Conservation (phyloP, 1,140 invertebrate genomes). For the Oedothorax gibbosus region DNA sequence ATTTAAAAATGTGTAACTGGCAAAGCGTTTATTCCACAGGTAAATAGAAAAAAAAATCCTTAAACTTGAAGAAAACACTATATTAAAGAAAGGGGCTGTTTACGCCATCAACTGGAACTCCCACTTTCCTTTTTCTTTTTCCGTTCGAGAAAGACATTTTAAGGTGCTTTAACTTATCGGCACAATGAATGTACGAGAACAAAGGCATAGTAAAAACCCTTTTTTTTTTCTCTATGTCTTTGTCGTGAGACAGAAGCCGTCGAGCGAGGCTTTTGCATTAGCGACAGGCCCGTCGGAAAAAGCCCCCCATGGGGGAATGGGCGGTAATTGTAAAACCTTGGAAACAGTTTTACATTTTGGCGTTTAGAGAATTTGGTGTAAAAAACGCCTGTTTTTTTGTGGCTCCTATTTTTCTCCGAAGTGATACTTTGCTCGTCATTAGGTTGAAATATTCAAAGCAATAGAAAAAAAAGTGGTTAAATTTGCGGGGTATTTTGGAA, state of each 20-base stretch:
- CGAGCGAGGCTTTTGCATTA: constrained; percentile 26
- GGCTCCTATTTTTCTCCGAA: constrained; percentile 10
- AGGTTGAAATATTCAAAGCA: constrained; percentile 52
- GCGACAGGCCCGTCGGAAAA: constrained; percentile 24
- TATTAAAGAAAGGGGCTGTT: constrained; percentile 41
- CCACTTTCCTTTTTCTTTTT: constrained; percentile 15
- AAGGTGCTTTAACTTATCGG: constrained; percentile 54
- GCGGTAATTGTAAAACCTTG: constrained; percentile 49
- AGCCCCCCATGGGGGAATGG: constrained; percentile 4
- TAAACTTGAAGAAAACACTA: constrained; percentile 23
- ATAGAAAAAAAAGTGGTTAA: constrained; percentile 20
- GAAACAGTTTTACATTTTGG: constrained; percentile 37
- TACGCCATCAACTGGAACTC: constrained; percentile 37
- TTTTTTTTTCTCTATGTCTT: background rate
- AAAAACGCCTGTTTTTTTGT: constrained; percentile 5
- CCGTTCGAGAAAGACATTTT: constrained; percentile 46
- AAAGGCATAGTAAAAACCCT: constrained; percentile 13
- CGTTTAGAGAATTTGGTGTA: constrained; percentile 4
- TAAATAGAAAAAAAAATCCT: constrained; percentile 9
- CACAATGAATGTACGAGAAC: constrained; percentile 48
- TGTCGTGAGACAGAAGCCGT: constrained; percentile 30
- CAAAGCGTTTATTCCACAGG: constrained; percentile 2
- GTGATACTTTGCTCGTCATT: constrained; percentile 51
- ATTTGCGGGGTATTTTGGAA: background rate
- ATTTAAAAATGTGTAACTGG: constrained; percentile 31